Evolutionary conservation across 2,888 invertebrate species (phyloP).

Genomic region (Fragum fragum): DNA sequence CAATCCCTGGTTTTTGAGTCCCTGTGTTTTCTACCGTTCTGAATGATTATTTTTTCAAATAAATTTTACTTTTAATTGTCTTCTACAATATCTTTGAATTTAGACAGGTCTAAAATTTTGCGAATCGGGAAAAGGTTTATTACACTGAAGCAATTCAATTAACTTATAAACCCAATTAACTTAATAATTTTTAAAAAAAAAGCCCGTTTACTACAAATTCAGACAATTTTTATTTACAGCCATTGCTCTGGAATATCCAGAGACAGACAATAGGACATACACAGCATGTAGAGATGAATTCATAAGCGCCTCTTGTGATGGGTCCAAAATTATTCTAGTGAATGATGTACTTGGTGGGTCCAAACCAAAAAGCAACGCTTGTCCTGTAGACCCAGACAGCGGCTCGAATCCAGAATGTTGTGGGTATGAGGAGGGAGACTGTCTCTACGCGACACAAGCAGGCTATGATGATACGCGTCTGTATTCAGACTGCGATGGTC

Average conservation of each 20-base stretch:
- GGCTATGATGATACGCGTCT: not conserved
- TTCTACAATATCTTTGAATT: too few relatives aligned
- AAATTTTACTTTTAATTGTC: too few relatives aligned
- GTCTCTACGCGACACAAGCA: not conserved
- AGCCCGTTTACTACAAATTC: too few relatives aligned
- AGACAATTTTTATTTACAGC: too few relatives aligned
- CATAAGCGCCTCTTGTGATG: not conserved
- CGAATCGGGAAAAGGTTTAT: too few relatives aligned
- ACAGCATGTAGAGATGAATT: not conserved
- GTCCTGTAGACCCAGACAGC: not conserved
- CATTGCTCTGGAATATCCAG: not conserved
- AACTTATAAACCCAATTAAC: too few relatives aligned
- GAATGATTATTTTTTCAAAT: too few relatives aligned
- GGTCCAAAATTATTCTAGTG: not conserved
- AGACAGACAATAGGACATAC: not conserved
- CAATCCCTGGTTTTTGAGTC: too few relatives aligned
- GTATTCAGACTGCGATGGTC: not conserved
- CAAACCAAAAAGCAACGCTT: not conserved
- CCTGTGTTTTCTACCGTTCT: too few relatives aligned
- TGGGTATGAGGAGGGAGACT: not conserved
- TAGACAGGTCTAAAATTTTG: too few relatives aligned
- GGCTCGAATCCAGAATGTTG: constrained; percentile 1
- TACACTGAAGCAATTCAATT: too few relatives aligned
- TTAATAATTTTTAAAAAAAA: too few relatives aligned
- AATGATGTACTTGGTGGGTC: not conserved